Percentiles rank a stretch among this genome's conserved stretches.
Evolutionary conservation across 2,113 vertebrate genomes (phyloP).

Genomic region (Eulemur macaco): DNA sequence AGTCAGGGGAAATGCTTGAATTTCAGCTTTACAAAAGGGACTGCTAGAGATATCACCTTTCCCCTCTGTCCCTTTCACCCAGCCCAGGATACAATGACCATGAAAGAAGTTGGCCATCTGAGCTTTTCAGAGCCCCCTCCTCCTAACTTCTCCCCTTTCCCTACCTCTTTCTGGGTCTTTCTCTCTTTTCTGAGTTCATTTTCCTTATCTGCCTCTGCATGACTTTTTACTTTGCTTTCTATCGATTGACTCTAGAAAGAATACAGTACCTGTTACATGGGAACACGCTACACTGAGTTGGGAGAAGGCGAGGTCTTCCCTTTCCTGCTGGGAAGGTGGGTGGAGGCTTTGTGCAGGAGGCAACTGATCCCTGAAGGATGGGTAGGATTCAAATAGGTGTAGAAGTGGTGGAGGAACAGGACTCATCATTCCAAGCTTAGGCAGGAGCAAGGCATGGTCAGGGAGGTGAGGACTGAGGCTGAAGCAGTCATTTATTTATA

Average conservation of each 20-base stretch:
- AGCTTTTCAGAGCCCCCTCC: background rate
- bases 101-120: background rate
- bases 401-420: background rate
- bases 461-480: background rate
- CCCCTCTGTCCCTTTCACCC: background rate
- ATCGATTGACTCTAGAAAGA: background rate
- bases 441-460: background rate
- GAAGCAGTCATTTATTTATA: background rate
- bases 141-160: background rate
- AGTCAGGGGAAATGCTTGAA: background rate
- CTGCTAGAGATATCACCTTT: background rate
- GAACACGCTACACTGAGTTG: background rate
- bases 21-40: constrained; percentile 41
- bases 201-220: background rate
- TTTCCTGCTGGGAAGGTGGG: background rate
- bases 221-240: background rate
- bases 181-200: constrained; percentile 32
- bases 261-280: background rate
- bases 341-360: background rate
- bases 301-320: background rate
- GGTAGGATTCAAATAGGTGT: background rate
- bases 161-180: background rate
- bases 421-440: background rate
- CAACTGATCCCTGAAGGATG: background rate
- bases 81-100: background rate